phyloP scores from a whole-genome alignment of 2,888 invertebrate genomes.

The Kuschelorhynchus macadamiae region DNA sequence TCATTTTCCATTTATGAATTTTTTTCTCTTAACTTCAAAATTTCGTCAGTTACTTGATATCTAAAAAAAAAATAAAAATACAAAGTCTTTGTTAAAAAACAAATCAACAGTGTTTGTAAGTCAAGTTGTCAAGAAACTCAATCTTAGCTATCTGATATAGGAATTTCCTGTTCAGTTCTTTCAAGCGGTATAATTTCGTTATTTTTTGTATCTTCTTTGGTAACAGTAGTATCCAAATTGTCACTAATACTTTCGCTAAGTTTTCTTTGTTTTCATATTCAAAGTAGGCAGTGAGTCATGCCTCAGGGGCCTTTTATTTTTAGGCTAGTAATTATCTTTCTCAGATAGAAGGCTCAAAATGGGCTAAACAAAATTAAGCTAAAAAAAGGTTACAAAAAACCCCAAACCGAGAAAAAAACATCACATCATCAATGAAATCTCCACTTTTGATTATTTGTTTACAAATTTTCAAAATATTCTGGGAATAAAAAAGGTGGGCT shows the following conservation, averaged over 20 bases:
- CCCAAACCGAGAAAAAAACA: background rate
- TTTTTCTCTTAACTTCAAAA: background rate
- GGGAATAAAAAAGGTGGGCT: too few species aligned
- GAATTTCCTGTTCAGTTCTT: background rate
- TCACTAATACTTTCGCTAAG: constrained; percentile 1
- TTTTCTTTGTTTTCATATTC: constrained; percentile 1
- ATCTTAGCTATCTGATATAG: background rate
- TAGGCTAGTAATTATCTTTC: background rate
- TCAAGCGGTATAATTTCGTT: constrained; percentile 3
- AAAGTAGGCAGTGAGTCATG: background rate
- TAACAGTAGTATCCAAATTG: too few species aligned
- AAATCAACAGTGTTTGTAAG: background rate
- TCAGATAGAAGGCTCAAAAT: constrained; percentile 1
- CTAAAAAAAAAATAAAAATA: constrained; percentile 5
- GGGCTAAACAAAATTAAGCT: constrained; percentile 1
- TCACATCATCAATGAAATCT: background rate
- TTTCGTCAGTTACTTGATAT: background rate
- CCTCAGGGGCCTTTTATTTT: constrained; percentile 4
- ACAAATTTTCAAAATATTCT: too few species aligned
- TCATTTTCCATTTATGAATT: constrained; percentile 1
- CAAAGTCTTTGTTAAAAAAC: background rate
- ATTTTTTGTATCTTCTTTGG: background rate
- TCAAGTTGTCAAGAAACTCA: background rate
- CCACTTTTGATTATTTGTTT: too few species aligned
- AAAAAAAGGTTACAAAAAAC: background rate